phyloP scores from a whole-genome alignment of 2,888 invertebrate genomes.

The Beris chalybata region DNA sequence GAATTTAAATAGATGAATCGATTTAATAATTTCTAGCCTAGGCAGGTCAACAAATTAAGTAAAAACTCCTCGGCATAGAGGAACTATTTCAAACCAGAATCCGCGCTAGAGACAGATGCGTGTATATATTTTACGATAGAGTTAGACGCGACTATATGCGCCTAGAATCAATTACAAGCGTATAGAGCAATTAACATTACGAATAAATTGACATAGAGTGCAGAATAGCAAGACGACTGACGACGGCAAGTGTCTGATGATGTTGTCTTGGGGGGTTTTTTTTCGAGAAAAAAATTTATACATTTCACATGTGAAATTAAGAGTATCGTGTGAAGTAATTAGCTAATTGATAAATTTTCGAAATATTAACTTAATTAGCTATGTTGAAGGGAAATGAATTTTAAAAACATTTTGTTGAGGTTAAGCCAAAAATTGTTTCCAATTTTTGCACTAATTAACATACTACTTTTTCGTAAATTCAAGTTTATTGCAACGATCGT shows the following conservation, averaged over 20 bases:
- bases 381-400: no score
- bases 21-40: no score
- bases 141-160: constrained; percentile 1
- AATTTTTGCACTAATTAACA: no score
- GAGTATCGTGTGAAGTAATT: constrained; percentile 5
- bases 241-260: constrained; percentile 9
- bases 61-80: no score
- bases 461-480: no score
- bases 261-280: neutral
- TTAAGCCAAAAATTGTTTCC: no score
- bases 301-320: neutral
- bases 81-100: neutral
- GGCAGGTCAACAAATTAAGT: no score
- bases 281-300: neutral
- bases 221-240: constrained; percentile 21
- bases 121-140: neutral
- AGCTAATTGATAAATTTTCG: constrained; percentile 5
- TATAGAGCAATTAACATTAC: constrained; percentile 19
- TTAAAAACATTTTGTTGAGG: no score
- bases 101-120: neutral
- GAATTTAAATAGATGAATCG: no score
- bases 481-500: no score
- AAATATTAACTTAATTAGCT: no score
- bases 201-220: constrained; percentile 26
- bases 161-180: constrained; percentile 21